Conservation (phyloP, 2,113 vertebrate genomes). For the Heterotilapia buettikoferi region DNA sequence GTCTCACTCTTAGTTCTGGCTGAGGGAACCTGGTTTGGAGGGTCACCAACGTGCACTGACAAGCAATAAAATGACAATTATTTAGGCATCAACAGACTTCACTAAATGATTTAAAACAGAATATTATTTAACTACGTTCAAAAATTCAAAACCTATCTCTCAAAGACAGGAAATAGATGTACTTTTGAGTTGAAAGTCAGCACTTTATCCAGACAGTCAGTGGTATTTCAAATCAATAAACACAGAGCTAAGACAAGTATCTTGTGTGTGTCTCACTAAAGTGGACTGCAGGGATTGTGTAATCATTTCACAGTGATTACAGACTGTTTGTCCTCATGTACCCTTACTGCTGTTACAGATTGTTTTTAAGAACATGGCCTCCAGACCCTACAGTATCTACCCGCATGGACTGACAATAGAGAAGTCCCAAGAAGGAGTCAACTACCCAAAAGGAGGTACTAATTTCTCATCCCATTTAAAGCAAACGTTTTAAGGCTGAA, state of each 20-base stretch:
- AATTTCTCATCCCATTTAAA: neutral
- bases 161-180: neutral
- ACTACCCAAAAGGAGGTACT: conserved; percentile 76
- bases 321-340: neutral
- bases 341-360: conserved; percentile 70
- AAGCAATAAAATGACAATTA: neutral
- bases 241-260: neutral
- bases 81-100: neutral
- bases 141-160: neutral
- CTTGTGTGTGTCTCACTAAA: neutral
- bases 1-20: neutral
- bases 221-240: neutral
- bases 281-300: neutral
- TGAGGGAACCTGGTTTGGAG: neutral
- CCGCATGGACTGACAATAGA: conserved; percentile 90
- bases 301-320: neutral
- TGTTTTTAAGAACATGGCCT: conserved; percentile 92
- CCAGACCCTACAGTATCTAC: conserved; percentile 91
- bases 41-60: neutral
- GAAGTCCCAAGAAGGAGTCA: conserved; percentile 79
- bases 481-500: neutral
- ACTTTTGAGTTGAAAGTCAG: neutral
- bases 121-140: neutral
- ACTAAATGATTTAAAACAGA: neutral
- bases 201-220: neutral